phyloP scores from a whole-genome alignment of 1,140 invertebrate species.

The Oscheius sp. region DNA sequence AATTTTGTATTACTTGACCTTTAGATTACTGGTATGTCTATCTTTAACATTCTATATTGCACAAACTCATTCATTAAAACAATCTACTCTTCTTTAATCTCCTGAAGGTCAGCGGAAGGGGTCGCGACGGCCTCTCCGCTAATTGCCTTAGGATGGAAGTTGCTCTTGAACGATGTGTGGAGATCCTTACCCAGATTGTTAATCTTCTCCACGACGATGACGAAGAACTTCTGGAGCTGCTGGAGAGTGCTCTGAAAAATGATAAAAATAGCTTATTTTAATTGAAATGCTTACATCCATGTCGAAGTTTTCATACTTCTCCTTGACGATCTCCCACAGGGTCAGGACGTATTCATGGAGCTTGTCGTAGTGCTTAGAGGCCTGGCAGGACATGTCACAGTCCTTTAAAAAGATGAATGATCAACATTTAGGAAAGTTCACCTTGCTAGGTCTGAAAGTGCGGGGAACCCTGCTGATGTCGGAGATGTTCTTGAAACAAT shows the following conservation, averaged over 20 bases:
- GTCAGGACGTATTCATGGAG: slow-evolving; percentile 40
- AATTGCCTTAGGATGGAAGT: neutral
- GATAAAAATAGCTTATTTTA: neutral
- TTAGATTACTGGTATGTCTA: no score
- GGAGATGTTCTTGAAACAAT: slow-evolving; percentile 39
- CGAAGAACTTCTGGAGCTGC: slow-evolving; percentile 34
- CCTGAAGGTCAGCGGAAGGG: neutral
- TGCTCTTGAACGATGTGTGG: neutral
- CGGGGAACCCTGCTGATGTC: slow-evolving; percentile 24
- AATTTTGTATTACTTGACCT: no score
- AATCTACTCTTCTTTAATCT: no score
- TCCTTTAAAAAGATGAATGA: slow-evolving; percentile 10
- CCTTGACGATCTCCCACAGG: slow-evolving; percentile 40
- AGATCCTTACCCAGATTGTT: slow-evolving; percentile 25
- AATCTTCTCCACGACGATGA: slow-evolving; percentile 29
- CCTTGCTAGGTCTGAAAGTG: slow-evolving; percentile 13
- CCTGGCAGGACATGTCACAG: slow-evolving; percentile 36
- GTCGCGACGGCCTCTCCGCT: neutral
- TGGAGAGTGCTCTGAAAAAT: slow-evolving; percentile 26
- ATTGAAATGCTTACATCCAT: slow-evolving; percentile 23
- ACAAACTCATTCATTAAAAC: neutral
- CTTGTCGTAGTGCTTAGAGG: slow-evolving; percentile 32
- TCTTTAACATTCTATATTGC: neutral
- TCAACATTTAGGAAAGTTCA: neutral
- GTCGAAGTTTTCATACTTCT: slow-evolving; percentile 39